These are phyloP conservation scores for Leucozona laternaria DNA, from an alignment of 2,888 invertebrate genomes.

Conservation along the genomic window DNA sequence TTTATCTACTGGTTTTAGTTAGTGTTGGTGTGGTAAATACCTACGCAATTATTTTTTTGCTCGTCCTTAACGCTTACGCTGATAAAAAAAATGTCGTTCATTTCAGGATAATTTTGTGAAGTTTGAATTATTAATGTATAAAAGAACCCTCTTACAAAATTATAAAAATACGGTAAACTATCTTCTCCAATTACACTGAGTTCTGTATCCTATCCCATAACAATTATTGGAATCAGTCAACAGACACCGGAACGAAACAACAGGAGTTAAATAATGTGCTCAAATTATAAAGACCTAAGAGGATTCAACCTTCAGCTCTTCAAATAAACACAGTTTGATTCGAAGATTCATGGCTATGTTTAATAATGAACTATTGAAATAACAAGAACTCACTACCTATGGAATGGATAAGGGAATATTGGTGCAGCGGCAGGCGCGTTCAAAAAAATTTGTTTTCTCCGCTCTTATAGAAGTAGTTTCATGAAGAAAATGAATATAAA, in stretches of 20 bases:
- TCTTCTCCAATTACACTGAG: slow-evolving; percentile 76
- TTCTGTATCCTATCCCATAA: not conserved
- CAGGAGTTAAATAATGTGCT: not conserved
- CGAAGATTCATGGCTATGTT: not conserved
- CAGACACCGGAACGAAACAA: not conserved
- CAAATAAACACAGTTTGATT: not conserved
- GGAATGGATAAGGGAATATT: no score
- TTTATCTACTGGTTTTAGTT: slow-evolving; percentile 53
- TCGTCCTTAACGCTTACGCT: slow-evolving; percentile 49
- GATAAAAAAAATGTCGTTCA: slow-evolving; percentile 45
- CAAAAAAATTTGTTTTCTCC: no score
- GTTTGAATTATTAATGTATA: not conserved
- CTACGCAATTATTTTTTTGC: slow-evolving; percentile 39
- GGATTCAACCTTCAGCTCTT: not conserved
- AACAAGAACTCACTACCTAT: no score
- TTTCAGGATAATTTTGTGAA: not conserved
- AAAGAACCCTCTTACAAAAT: slow-evolving; percentile 15
- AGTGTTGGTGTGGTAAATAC: not conserved
- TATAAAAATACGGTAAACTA: slow-evolving; percentile 70
- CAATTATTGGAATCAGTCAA: not conserved
- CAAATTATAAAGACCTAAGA: not conserved
- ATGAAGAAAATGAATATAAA: no score
- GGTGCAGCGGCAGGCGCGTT: no score
- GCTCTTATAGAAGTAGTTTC: no score
- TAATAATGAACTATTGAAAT: no score